Base-by-base conservation (phyloP, 1,140 invertebrate species). In the Bombus balteatus region DNA sequence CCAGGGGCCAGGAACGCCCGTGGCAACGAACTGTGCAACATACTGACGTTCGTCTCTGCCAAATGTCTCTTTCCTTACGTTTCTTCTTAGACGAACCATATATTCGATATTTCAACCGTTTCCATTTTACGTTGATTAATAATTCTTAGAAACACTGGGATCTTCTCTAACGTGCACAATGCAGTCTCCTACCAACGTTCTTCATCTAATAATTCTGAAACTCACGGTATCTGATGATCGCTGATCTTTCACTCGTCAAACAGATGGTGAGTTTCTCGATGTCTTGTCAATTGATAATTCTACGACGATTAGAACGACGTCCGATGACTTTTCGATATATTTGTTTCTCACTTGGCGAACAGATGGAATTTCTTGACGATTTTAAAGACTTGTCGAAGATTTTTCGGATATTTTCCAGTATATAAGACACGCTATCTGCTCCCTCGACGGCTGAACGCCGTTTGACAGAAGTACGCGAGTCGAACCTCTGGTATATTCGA, bases 1-100 rank as follows among this genome's bases (percentile, higher is more conserved):
- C 93, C 92, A 28, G 93, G 92, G 10, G 94, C 80, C 75, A 95
- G 72, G 47, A 94, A 95, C 10, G 94, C 92, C 80, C 94, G 83
- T n/a, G 94, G 94, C 65, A 95, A 81, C 28, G 93, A 90, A 73
- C 94, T 93, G 92, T 95, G 95, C 84, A 95, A 85, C 95, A 95
- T 95, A 39, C 73, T 86, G 83, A 57, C 73, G 62, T 25, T n/a
- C 74, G 62, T 73, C 37, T 70, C 9, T 76, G 28, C 34, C 32
- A 12, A 34, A 18, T 37, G 6, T 41, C 72, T 37, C 83, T 76
- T 53, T 41, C 65, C 8, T 34, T 53, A 15, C 9, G 28, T 25
- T 41, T 41, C 1, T 22, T 6, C 53, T 84, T 25, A 78, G 22
- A 37, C 43, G 13, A 47, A 70, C 65, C 75, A 37, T 34, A 3